Evolutionary conservation across 2,888 invertebrate genomes (phyloP).

Genomic region (Metopia argyrocephala): DNA sequence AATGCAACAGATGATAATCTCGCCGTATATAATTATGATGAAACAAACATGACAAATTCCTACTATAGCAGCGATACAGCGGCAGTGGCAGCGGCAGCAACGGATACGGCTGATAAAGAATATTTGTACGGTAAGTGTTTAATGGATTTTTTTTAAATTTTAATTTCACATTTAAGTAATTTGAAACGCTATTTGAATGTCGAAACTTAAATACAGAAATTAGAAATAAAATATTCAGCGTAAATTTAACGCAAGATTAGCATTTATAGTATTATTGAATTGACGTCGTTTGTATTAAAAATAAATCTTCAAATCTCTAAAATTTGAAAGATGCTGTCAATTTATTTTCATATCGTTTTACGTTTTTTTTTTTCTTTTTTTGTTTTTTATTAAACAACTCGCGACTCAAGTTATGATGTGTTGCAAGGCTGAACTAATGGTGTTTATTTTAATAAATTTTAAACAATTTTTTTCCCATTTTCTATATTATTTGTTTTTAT

Average conservation of each 20-base stretch:
- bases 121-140: slow-evolving; percentile 77
- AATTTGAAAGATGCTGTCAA: slow-evolving; percentile 34
- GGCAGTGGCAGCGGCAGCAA: slow-evolving; percentile 65
- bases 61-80: slow-evolving; percentile 54
- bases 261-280: slow-evolving; percentile 34
- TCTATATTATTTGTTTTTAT: background rate
- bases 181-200: slow-evolving; percentile 8
- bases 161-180: background rate
- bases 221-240: slow-evolving; percentile 51
- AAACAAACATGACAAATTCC: slow-evolving; percentile 55
- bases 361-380: background rate
- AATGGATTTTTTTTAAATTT: slow-evolving; percentile 29
- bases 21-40: slow-evolving; percentile 67
- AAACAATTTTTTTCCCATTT: background rate
- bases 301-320: background rate
- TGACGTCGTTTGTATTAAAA: background rate
- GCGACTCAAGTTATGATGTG: slow-evolving; percentile 34
- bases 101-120: slow-evolving; percentile 74
- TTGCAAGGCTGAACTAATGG: slow-evolving; percentile 46
- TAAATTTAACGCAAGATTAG: slow-evolving; percentile 55
- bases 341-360: slow-evolving; percentile 17
- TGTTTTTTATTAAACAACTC: slow-evolving; percentile 18
- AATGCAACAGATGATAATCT: slow-evolving; percentile 25
- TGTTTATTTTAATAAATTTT: slow-evolving; percentile 29
- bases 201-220: slow-evolving; percentile 22